Percentiles rank a stretch among this genome's conserved stretches.
These are phyloP conservation scores for Orthochromis indermauri DNA, from an alignment of 2,113 vertebrate species.

Conservation along the genomic window DNA sequence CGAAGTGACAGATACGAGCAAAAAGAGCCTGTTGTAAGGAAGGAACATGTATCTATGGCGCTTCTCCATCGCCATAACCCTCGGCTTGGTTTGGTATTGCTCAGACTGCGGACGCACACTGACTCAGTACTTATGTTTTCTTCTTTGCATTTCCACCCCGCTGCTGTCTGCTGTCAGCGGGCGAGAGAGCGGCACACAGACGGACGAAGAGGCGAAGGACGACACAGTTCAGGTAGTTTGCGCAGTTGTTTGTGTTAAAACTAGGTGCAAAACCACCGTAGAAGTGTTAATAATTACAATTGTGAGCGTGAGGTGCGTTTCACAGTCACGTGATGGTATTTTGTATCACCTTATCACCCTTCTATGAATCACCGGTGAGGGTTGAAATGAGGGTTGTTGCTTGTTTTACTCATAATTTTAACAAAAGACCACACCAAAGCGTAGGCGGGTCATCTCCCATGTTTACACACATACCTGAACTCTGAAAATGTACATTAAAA, in stretches of 20 bases:
- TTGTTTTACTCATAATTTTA: background rate
- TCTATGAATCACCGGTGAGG: no score
- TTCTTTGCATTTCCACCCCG: constrained; percentile 21
- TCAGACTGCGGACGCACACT: constrained; percentile 34
- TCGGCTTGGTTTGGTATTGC: constrained; percentile 57
- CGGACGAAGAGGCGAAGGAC: constrained; percentile 29
- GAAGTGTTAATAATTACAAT: background rate
- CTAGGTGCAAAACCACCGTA: background rate
- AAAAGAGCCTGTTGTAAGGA: background rate
- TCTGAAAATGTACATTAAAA: background rate
- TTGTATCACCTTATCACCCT: accelerated
- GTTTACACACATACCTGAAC: background rate
- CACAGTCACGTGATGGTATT: background rate
- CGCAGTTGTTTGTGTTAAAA: background rate
- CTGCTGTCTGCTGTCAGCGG: background rate
- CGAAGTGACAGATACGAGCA: background rate
- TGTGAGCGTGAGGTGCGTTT: background rate
- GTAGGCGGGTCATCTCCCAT: background rate
- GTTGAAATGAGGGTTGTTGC: background rate
- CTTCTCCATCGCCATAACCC: constrained; percentile 24
- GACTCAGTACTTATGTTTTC: constrained; percentile 23
- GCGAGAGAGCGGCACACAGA: constrained; percentile 57
- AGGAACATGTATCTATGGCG: constrained; percentile 51
- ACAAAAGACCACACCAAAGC: background rate
- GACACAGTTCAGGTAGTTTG: constrained; percentile 17